These are phyloP conservation scores for Rhinella marina DNA, from an alignment of 2,797 vertebrate species.

Conservation along the genomic window DNA sequence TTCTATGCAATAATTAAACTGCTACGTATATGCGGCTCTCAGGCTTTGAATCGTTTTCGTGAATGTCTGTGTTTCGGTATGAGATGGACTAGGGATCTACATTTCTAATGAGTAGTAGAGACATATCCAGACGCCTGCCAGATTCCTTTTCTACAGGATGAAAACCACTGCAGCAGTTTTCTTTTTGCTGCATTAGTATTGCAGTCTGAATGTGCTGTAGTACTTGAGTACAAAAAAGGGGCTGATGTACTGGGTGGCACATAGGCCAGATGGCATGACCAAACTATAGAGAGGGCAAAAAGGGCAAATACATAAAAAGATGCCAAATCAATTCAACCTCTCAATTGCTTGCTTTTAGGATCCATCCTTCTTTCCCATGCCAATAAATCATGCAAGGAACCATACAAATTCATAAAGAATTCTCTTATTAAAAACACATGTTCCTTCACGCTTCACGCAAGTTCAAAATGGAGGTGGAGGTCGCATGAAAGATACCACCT, in stretches of 20 bases:
- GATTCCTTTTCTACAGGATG: background rate
- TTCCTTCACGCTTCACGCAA: too few species aligned
- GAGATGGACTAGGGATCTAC: background rate
- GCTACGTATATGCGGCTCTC: background rate
- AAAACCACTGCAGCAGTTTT: conserved; percentile 18
- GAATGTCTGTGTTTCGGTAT: background rate
- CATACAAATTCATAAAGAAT: too few species aligned
- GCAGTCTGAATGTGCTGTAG: background rate
- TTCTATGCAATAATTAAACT: conserved; percentile 3
- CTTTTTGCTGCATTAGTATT: background rate
- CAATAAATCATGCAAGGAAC: too few species aligned
- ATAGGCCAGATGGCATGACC: background rate
- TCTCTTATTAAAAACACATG: too few species aligned
- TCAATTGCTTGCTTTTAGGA: too few species aligned
- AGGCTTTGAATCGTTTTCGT: background rate
- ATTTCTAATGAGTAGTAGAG: background rate
- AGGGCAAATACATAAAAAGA: background rate
- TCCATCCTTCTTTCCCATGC: too few species aligned
- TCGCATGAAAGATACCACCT: too few species aligned
- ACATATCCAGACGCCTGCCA: background rate
- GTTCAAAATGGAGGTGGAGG: too few species aligned
- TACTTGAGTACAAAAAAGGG: background rate
- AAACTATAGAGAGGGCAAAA: background rate
- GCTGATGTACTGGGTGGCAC: background rate
- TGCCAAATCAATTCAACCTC: too few species aligned